These are phyloP conservation scores for Entomyzon cyanotis DNA, from an alignment of 2,113 vertebrate species.

Conservation along the genomic window DNA sequence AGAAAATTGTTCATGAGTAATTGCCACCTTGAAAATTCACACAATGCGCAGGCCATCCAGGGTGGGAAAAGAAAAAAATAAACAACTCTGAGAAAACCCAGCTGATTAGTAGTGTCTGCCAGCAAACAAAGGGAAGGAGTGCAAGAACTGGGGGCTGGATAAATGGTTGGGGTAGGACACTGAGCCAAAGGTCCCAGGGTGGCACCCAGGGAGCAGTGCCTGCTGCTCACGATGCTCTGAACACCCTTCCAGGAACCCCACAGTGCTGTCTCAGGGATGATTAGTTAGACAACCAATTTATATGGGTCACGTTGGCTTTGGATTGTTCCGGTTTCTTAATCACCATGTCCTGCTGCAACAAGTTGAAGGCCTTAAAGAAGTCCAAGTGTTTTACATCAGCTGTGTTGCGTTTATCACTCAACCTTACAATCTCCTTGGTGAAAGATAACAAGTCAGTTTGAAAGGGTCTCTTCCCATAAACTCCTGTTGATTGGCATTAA, in stretches of 20 bases:
- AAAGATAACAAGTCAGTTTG: constrained; percentile 21
- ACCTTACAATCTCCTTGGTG: background rate
- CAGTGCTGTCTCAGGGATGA: background rate
- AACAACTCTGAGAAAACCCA: background rate
- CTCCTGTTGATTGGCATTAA: constrained; percentile 42
- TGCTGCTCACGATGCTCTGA: fast-evolving
- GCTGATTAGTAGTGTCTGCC: background rate
- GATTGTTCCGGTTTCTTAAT: background rate
- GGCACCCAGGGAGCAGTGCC: background rate
- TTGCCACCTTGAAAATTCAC: background rate
- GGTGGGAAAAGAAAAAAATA: background rate
- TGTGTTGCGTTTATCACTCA: background rate
- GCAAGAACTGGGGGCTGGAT: background rate
- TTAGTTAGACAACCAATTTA: background rate
- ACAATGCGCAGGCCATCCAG: fast-evolving
- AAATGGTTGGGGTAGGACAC: background rate
- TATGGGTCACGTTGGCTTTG: background rate
- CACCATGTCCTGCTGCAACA: background rate
- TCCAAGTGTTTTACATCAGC: background rate
- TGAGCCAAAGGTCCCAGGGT: background rate
- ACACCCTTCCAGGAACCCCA: background rate
- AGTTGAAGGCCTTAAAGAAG: background rate
- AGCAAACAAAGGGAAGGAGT: background rate
- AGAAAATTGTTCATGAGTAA: background rate
- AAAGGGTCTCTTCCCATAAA: constrained; percentile 44